These are phyloP conservation scores for Rhinogobius similis DNA, from an alignment of 2,113 vertebrate genomes.

Conservation along the genomic window DNA sequence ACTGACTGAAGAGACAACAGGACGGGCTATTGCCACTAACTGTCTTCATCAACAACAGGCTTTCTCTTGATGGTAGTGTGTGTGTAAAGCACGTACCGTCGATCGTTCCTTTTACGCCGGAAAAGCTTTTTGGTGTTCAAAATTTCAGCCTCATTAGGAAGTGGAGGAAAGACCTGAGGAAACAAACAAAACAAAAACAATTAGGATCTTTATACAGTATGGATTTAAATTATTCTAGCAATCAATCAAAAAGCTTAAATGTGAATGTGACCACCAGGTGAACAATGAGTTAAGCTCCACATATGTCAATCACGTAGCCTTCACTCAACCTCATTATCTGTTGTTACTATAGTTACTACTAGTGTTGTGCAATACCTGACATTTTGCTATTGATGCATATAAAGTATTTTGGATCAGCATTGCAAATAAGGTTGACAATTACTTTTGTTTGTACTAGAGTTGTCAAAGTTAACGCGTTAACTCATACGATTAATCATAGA, in stretches of 20 bases:
- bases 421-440: neutral
- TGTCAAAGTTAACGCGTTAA: too few species aligned
- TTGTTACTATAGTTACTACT: conserved; percentile 58
- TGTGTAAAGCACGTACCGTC: conserved; percentile 80
- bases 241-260: neutral
- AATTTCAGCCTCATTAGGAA: conserved; percentile 93
- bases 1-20: conserved; percentile 52
- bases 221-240: too few species aligned
- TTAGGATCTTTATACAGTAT: neutral
- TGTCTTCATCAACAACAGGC: conserved; percentile 36
- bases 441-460: too few species aligned
- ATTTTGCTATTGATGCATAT: neutral
- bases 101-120: conserved; percentile 88
- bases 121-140: conserved; percentile 97
- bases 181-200: neutral
- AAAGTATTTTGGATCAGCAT: neutral
- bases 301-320: too few species aligned
- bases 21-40: conserved; percentile 20
- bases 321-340: conserved; percentile 52
- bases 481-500: too few species aligned
- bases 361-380: neutral
- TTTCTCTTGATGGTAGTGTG: conserved; percentile 17
- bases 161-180: conserved; percentile 86
- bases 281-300: conserved; percentile 47
- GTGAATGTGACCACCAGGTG: too few species aligned